Evolutionary conservation across 1,140 invertebrate genomes (phyloP), one percentile per base, ranked within the genome.

Genomic region (Scaptomyza pallida): DNA sequence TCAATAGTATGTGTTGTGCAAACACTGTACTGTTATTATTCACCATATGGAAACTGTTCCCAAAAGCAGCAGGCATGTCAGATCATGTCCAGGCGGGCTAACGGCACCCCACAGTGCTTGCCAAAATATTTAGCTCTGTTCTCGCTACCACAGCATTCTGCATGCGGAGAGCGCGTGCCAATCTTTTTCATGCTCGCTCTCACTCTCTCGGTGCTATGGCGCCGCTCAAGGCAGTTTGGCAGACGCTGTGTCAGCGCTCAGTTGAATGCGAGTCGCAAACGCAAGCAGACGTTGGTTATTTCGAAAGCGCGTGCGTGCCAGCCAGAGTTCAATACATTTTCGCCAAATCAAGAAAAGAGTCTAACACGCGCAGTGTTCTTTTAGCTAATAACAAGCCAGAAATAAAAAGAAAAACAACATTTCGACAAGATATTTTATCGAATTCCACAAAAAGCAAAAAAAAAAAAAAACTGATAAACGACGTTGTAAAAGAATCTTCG

Each of bases 291-390:
- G 82, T 82, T 19, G 2, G n/a, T n/a, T n/a, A n/a, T 37, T 3
- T 19, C 15, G 64, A 47, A 6, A 59, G 68, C 73, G 81, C 81
- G 77, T 85, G 80, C 80, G 80, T 78, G 71, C 48, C 45, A 59
- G 71, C 52, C 26, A 48, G 2, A 41, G 41, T n/a, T 16, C 12
- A 21, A 17, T 16, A 43, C 13, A 13, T 54, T n/a, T n/a, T n/a
- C 8, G 19, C 17, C 13, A 51, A 13, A 37, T 37, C 10, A 37
- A 37, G 3, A n/a, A 13, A 13, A 16, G 13, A 45, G 33, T 41
- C n/a, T 10, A 44, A 62, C 47, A 68, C 51, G 43, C 44, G 65
- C 30, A 6, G 43, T 40, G 13, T 16, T 37, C n/a, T n/a, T 35
- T 19, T 8, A 21, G 30, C 43, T 47, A 40, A 37, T 48, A 16